Conservation (phyloP, 1,140 invertebrate species). For the Drosophila kepulauana region DNA sequence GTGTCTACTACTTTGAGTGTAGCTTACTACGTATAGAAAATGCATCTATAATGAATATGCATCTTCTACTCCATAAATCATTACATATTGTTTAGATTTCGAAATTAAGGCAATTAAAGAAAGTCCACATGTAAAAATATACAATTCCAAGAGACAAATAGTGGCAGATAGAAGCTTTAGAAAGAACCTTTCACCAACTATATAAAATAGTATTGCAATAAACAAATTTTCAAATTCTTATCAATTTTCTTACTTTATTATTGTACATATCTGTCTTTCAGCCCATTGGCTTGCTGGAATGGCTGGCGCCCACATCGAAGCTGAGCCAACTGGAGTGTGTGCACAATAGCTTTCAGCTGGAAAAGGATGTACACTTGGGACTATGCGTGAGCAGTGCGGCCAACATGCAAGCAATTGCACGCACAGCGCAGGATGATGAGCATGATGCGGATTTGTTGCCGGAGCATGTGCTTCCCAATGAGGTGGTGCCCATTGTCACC, state of each 20-base stretch:
- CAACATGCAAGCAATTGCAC: slow-evolving; percentile 84
- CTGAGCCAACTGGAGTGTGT: slow-evolving; percentile 97
- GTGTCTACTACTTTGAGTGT: too few relatives aligned
- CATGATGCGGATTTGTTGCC: slow-evolving; percentile 89
- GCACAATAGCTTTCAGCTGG: slow-evolving; percentile 96
- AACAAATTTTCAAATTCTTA: too few relatives aligned
- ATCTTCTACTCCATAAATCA: too few relatives aligned
- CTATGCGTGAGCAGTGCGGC: slow-evolving; percentile 89
- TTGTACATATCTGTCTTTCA: slow-evolving; percentile 9
- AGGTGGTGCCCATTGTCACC: slow-evolving; percentile 88
- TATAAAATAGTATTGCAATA: too few relatives aligned
- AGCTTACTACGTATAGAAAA: too few relatives aligned
- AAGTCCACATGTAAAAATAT: too few relatives aligned
- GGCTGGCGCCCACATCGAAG: slow-evolving; percentile 86
- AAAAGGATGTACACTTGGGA: slow-evolving; percentile 94
- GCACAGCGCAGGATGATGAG: slow-evolving; percentile 90
- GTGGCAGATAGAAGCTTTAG: too few relatives aligned
- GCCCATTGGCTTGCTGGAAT: slow-evolving; percentile 82
- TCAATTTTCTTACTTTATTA: not conserved
- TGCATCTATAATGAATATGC: too few relatives aligned
- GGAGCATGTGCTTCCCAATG: slow-evolving; percentile 91
- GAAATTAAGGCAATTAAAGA: too few relatives aligned
- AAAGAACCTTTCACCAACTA: too few relatives aligned
- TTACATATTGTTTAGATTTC: too few relatives aligned
- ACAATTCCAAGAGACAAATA: too few relatives aligned